phyloP scores from a whole-genome alignment of 2,113 vertebrate species.

The Scartelaos histophorus region DNA sequence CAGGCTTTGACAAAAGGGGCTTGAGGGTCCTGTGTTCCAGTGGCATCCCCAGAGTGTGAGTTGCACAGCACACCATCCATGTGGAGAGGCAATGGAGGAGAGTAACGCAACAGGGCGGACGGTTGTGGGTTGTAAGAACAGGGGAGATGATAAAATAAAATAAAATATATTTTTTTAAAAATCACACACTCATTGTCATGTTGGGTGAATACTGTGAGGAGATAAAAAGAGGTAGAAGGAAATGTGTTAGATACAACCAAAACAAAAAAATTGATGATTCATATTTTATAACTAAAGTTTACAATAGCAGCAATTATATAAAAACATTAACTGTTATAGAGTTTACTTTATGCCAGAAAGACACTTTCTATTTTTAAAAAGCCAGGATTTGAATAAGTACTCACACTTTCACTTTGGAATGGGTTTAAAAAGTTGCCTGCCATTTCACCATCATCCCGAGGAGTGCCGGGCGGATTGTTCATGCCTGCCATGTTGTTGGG shows the following conservation, averaged over 20 bases:
- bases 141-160: slow-evolving; percentile 65
- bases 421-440: slow-evolving; percentile 88
- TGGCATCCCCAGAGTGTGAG: slow-evolving; percentile 66
- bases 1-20: slow-evolving; percentile 63
- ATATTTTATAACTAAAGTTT: too few species aligned
- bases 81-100: slow-evolving; percentile 41
- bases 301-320: too few species aligned
- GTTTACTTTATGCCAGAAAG: not conserved
- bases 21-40: slow-evolving; percentile 69
- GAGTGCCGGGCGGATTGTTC: slow-evolving; percentile 87
- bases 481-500: slow-evolving; percentile 87
- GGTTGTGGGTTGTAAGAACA: slow-evolving; percentile 55
- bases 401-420: slow-evolving; percentile 91
- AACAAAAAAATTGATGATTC: slow-evolving; percentile 2
- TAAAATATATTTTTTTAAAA: slow-evolving; percentile 61
- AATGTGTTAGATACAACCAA: slow-evolving; percentile 34
- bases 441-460: slow-evolving; percentile 87
- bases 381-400: slow-evolving; percentile 39
- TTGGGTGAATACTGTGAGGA: slow-evolving; percentile 87
- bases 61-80: slow-evolving; percentile 60
- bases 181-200: slow-evolving; percentile 92
- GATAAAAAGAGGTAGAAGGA: slow-evolving; percentile 61
- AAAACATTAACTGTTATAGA: too few species aligned
- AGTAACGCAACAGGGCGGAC: slow-evolving; percentile 69
- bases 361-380: not conserved